Conservation (phyloP, 2,113 vertebrate species). For the Silurus glanis region DNA sequence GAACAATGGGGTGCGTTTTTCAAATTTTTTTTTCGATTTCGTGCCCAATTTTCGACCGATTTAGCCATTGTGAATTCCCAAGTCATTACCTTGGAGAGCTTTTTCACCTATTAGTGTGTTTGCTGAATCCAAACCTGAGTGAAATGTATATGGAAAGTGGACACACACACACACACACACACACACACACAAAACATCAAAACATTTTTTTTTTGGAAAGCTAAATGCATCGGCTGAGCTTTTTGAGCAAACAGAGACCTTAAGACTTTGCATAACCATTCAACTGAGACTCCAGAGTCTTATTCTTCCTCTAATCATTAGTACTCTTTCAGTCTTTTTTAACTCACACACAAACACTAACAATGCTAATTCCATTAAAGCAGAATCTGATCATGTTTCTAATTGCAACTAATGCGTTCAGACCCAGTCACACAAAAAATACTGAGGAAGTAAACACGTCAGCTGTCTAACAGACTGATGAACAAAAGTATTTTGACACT, state of each 20-base stretch:
- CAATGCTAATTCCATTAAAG: background rate
- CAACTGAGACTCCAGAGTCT: background rate
- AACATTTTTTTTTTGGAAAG: background rate
- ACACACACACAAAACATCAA: too few relatives aligned
- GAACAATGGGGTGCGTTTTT: conserved; percentile 25
- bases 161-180: background rate
- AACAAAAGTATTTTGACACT: too few relatives aligned
- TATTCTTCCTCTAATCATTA: background rate
- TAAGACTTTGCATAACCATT: background rate
- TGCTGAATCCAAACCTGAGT: background rate
- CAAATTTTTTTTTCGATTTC: background rate
- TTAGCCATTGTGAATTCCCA: background rate
- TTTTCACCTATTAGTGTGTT: conserved; percentile 1
- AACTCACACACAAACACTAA: background rate
- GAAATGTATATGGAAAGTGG: background rate
- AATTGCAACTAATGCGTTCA: background rate
- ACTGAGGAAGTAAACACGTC: background rate
- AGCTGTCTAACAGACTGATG: background rate
- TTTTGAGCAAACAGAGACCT: background rate
- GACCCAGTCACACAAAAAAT: background rate
- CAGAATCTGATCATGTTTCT: background rate
- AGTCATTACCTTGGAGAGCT: background rate
- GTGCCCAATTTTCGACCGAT: background rate
- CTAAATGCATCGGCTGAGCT: background rate
- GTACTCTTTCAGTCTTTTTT: background rate